These are phyloP conservation scores for Crypturellus undulatus DNA, from an alignment of 2,113 vertebrate species.

Conservation along the genomic window DNA sequence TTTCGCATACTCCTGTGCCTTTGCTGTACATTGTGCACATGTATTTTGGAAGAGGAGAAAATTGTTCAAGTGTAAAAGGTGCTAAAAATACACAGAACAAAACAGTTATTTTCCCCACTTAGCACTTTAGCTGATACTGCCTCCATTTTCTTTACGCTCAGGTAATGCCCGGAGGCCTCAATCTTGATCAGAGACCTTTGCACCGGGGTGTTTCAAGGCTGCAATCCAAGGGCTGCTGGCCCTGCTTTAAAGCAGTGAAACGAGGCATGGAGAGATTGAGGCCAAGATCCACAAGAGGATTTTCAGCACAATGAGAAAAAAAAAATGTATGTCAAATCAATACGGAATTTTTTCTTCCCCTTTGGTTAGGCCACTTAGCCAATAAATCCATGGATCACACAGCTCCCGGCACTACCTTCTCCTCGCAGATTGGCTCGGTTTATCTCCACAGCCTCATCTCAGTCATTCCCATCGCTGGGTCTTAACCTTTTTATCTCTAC, in stretches of 20 bases:
- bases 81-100: not conserved
- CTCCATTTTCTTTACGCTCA: not conserved
- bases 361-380: not conserved
- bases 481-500: not conserved
- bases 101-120: not conserved
- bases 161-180: not conserved
- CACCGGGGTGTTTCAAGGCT: not conserved
- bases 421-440: not conserved
- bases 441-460: not conserved
- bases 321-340: not conserved
- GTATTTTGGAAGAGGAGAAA: not conserved
- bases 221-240: not conserved
- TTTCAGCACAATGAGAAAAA: not conserved
- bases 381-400: not conserved
- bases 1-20: conserved; percentile 32
- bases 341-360: not conserved
- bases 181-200: not conserved
- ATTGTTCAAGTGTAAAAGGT: not conserved
- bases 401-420: not conserved
- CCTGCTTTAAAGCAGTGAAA: not conserved
- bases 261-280: not conserved
- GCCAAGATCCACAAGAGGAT: not conserved
- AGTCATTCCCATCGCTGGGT: not conserved
- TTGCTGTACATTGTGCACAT: not conserved
- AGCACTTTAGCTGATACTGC: not conserved